A percentile compares a stretch with the other conserved stretches of the same genome.
Conservation (phyloP, 2,113 vertebrate species). For the Dipodomys ordii region DNA sequence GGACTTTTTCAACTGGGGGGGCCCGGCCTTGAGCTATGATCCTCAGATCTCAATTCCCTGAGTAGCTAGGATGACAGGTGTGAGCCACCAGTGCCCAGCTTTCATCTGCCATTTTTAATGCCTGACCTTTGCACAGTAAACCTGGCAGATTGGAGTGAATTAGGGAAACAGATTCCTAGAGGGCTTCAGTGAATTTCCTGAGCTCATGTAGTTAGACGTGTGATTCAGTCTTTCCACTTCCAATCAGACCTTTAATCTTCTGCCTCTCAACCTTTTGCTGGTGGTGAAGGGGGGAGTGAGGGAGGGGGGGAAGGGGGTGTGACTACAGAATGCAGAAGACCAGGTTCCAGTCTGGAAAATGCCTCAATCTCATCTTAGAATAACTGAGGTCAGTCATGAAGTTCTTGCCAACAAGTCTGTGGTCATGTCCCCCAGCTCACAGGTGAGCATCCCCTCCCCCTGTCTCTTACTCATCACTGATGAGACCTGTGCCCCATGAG, state of each 20-base stretch:
- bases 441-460: neutral
- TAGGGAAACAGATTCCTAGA: neutral
- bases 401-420: no score
- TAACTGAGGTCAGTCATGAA: neutral
- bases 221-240: neutral
- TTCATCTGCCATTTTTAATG: neutral
- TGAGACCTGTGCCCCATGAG: accelerated
- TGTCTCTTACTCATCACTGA: no score
- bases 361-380: neutral
- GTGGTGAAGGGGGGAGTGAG: no score
- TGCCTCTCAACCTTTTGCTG: neutral
- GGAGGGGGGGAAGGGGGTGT: no score
- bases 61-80: no score
- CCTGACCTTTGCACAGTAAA: neutral
- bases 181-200: neutral
- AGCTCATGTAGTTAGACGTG: neutral
- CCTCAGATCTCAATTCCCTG: no score
- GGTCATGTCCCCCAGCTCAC: accelerated
- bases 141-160: neutral
- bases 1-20: no score
- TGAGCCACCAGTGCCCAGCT: no score
- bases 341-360: neutral
- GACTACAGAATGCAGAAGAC: neutral
- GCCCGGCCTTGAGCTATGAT: no score
- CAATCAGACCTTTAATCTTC: neutral